A percentile compares a stretch with the other conserved stretches of the same genome.
These are phyloP conservation scores for Cromileptes altivelis DNA, from an alignment of 2,113 vertebrate species.

Conservation along the genomic window DNA sequence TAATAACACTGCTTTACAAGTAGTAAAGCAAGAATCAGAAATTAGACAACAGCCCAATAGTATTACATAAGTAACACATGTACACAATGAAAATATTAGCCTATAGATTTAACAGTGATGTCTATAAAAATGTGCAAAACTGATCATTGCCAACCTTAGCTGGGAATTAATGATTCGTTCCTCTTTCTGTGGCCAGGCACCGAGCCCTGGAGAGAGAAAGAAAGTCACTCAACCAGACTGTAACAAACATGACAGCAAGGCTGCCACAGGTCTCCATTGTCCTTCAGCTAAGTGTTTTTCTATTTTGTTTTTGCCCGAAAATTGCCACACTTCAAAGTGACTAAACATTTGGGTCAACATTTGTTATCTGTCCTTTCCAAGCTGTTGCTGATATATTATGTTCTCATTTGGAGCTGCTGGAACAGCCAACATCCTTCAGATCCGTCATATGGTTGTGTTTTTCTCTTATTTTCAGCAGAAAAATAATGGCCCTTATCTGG, in stretches of 20 bases:
- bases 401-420: slow-evolving; percentile 36
- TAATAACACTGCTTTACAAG: slow-evolving; percentile 25
- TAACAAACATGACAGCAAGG: slow-evolving; percentile 33
- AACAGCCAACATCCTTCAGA: slow-evolving; percentile 51
- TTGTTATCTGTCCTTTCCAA: slow-evolving; percentile 49
- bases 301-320: slow-evolving; percentile 47
- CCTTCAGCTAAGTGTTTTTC: slow-evolving; percentile 41
- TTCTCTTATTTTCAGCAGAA: slow-evolving; percentile 34
- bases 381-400: slow-evolving; percentile 51
- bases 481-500: slow-evolving; percentile 66
- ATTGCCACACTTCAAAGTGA: slow-evolving; percentile 57
- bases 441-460: slow-evolving; percentile 32
- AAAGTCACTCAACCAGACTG: slow-evolving; percentile 45
- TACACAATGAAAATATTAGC: neutral
- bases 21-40: slow-evolving; percentile 1
- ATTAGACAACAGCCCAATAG: neutral
- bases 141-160: neutral
- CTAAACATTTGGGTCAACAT: slow-evolving; percentile 50
- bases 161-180: slow-evolving; percentile 15
- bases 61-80: neutral
- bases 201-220: slow-evolving; percentile 11
- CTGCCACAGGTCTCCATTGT: slow-evolving; percentile 32
- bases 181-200: slow-evolving; percentile 8
- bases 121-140: neutral
- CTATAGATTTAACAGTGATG: neutral